These are phyloP conservation scores for Calliphora vicina DNA, from an alignment of 1,140 invertebrate species.

Conservation along the genomic window DNA sequence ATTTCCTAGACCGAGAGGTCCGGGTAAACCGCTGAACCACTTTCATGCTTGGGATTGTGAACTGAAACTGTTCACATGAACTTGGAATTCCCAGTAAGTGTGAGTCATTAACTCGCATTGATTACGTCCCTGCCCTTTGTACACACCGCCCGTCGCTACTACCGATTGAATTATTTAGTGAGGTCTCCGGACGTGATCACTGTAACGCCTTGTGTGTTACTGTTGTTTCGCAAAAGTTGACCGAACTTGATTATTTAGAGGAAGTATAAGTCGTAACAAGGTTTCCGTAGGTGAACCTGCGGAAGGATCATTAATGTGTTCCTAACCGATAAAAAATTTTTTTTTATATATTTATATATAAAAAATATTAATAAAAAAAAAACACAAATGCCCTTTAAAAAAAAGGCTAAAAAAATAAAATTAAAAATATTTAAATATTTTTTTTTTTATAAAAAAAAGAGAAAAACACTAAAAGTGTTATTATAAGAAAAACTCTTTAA, in stretches of 20 bases:
- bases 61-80: no score
- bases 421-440: no score
- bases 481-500: no score
- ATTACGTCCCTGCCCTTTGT: conserved; percentile 85
- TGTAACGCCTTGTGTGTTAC: conserved; percentile 31
- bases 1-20: conserved; percentile 71
- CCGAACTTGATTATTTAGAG: conserved; percentile 39
- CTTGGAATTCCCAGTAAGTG: no score
- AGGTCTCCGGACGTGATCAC: conserved; percentile 36
- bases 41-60: conserved; percentile 82
- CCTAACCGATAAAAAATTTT: background rate
- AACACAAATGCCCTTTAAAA: no score
- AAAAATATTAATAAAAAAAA: no score
- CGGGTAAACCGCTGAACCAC: conserved; percentile 79
- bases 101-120: no score
- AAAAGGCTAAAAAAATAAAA: no score
- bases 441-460: no score
- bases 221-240: conserved; percentile 36
- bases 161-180: conserved; percentile 75
- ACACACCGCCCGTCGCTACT: conserved; percentile 91
- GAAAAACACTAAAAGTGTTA: no score
- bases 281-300: conserved; percentile 37
- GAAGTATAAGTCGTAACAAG: conserved; percentile 38
- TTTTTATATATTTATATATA: no score
- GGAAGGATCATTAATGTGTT: conserved; percentile 28